Evolutionary conservation across 2,113 vertebrate genomes (phyloP).

Genomic region (Proteles cristata): DNA sequence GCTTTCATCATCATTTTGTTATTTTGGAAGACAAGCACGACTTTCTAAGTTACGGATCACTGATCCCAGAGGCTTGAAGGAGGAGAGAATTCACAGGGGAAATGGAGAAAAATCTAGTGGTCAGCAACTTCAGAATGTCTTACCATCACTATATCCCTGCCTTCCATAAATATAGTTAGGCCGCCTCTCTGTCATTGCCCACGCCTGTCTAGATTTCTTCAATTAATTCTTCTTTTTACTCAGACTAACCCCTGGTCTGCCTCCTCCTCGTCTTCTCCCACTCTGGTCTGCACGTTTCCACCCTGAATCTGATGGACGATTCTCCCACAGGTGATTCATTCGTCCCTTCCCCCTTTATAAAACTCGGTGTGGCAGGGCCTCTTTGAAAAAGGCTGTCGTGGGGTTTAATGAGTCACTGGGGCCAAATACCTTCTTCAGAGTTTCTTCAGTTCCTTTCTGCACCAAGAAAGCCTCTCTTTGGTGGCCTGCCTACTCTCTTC

Average conservation of each 20-base stretch:
- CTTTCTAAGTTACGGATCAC: background rate
- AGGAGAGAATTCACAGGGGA: accelerated
- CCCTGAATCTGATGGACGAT: background rate
- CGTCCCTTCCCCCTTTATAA: background rate
- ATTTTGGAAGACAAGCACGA: background rate
- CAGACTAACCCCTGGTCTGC: background rate
- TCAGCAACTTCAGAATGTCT: background rate
- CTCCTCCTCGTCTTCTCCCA: background rate
- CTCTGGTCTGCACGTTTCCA: background rate
- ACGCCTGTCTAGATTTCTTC: background rate
- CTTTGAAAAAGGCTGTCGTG: background rate
- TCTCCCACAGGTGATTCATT: background rate
- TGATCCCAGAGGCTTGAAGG: background rate
- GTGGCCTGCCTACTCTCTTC: background rate
- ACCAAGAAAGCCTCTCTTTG: background rate
- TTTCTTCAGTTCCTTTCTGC: background rate
- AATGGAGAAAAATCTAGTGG: background rate
- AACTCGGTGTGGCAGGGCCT: background rate
- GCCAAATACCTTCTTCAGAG: background rate
- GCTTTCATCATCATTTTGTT: background rate
- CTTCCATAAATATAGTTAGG: accelerated
- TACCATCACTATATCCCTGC: accelerated
- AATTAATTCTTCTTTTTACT: background rate
- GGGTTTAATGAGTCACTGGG: background rate
- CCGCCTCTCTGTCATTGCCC: background rate